Conservation (phyloP, 2,113 vertebrate species). For the Pleuronectes platessa region DNA sequence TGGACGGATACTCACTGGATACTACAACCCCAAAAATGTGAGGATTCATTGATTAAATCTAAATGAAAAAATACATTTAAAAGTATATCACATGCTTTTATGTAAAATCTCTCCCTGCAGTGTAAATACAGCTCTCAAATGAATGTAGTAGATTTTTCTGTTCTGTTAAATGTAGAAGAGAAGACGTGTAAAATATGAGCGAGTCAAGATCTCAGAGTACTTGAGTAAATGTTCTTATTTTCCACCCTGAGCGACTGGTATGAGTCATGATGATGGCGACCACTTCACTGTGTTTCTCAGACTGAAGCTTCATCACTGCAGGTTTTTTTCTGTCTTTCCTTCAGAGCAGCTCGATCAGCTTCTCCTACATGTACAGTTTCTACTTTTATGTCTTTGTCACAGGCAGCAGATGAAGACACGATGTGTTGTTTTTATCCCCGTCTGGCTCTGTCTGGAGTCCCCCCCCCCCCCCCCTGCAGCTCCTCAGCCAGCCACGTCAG, state of each 20-base stretch:
- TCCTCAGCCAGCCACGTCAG: constrained; percentile 12
- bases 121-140: too few species aligned
- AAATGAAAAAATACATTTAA: too few species aligned
- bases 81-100: too few species aligned
- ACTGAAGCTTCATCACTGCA: not conserved
- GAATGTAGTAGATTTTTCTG: too few species aligned
- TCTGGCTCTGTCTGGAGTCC: constrained; percentile 40
- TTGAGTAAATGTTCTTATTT: not conserved
- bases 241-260: not conserved
- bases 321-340: not conserved
- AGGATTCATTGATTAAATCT: too few species aligned
- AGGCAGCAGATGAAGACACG: constrained; percentile 21
- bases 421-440: constrained; percentile 37
- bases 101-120: too few species aligned
- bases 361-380: not conserved
- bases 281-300: constrained; percentile 16
- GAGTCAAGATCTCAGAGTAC: not conserved
- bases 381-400: not conserved
- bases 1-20: too few species aligned
- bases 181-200: not conserved
- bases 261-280: constrained; percentile 25
- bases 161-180: too few species aligned
- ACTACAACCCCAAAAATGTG: too few species aligned
- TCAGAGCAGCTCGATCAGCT: not conserved
- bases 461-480: constrained; percentile 22